Evolutionary conservation across 2,113 vertebrate genomes (phyloP).

Genomic region (Machaerirhynchus nigripectus): DNA sequence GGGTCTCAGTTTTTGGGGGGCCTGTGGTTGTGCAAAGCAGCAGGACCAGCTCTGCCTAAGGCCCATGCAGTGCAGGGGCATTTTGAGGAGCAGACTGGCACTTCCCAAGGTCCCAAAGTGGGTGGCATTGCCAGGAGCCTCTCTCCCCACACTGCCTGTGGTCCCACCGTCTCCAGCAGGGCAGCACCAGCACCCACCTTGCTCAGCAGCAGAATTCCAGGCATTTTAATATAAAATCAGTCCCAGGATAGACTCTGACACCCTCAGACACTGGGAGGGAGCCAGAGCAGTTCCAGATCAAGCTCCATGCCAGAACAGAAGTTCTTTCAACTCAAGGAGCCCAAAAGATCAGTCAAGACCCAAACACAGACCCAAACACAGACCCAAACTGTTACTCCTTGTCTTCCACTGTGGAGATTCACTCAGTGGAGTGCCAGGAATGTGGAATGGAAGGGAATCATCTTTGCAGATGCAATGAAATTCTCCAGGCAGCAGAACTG

Average conservation of each 20-base stretch:
- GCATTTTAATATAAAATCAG: neutral
- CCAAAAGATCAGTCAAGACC: neutral
- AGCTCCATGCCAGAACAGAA: neutral
- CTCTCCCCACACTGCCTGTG: neutral
- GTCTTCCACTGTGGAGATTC: neutral
- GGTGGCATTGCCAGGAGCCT: neutral
- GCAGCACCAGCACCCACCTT: neutral
- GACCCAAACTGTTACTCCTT: neutral
- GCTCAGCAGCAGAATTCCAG: neutral
- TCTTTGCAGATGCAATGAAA: neutral
- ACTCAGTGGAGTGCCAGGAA: neutral
- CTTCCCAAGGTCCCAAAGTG: neutral
- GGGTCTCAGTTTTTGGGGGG: neutral
- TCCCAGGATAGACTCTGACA: neutral
- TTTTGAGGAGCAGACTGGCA: neutral
- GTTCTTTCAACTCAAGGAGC: neutral
- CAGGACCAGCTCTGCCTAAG: neutral
- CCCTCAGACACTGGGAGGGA: neutral
- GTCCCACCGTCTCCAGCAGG: neutral
- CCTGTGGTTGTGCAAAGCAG: neutral
- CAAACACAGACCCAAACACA: neutral
- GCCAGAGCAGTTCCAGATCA: neutral
- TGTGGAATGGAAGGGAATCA: neutral
- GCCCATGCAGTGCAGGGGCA: neutral
- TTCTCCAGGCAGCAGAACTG: neutral